Conservation (phyloP, 2,888 invertebrate species). For the Agrochola lychnidis region DNA sequence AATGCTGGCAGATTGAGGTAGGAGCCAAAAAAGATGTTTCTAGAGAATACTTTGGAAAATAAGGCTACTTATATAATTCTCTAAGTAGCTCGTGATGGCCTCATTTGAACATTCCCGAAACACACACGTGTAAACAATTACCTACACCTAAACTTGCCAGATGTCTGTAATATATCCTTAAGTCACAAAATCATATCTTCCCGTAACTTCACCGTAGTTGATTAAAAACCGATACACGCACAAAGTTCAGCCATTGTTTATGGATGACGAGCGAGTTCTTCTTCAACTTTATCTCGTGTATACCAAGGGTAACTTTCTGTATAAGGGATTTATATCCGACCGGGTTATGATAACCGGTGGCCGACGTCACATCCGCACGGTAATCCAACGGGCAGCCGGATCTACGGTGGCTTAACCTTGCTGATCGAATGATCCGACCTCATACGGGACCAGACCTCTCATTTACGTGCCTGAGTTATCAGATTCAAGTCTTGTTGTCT, state of each 20-base stretch:
- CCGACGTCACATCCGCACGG: constrained; percentile 55
- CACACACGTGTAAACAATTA: not conserved
- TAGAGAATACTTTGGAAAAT: not conserved
- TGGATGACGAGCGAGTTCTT: constrained; percentile 50
- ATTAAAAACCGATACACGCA: constrained; percentile 55
- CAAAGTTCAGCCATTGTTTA: constrained; percentile 50
- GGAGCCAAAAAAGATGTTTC: not conserved
- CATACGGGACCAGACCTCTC: constrained; percentile 35
- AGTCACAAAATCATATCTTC: constrained; percentile 15
- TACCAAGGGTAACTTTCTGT: constrained; percentile 41
- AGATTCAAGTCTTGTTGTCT: constrained; percentile 21
- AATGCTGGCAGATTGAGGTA: not conserved
- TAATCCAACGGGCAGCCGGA: constrained; percentile 55
- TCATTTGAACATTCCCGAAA: not conserved
- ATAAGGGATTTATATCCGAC: constrained; percentile 46
- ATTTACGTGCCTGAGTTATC: constrained; percentile 50
- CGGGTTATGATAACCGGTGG: constrained; percentile 48
- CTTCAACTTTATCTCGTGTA: constrained; percentile 33
- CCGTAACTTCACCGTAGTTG: constrained; percentile 3
- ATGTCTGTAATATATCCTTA: not conserved
- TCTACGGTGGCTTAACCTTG: constrained; percentile 55
- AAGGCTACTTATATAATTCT: not conserved
- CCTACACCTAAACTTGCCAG: not conserved
- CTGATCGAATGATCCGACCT: constrained; percentile 54
- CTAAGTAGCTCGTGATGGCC: too few relatives aligned